A percentile compares a stretch with the other conserved stretches of the same genome.
These are phyloP conservation scores for Onychomys torridus DNA, from an alignment of 2,797 vertebrate species.

Conservation along the genomic window DNA sequence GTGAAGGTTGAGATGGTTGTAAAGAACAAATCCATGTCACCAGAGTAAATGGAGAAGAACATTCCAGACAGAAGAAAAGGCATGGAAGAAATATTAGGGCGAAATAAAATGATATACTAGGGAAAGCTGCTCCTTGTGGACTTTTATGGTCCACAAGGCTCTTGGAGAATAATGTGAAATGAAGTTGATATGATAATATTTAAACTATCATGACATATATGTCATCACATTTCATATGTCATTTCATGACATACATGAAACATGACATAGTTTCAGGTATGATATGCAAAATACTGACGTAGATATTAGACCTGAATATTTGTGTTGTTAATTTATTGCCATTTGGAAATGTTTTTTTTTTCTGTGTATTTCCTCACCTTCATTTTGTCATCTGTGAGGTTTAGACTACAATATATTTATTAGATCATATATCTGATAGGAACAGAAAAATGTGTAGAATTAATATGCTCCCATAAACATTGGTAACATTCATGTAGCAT, in stretches of 20 bases:
- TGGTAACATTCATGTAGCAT: background rate
- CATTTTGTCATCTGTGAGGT: background rate
- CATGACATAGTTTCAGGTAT: background rate
- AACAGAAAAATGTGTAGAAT: background rate
- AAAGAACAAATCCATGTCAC: conserved; percentile 12
- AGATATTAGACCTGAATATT: too few relatives aligned
- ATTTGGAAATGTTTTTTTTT: background rate
- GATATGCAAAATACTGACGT: background rate
- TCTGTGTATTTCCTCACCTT: background rate
- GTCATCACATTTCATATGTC: too few relatives aligned
- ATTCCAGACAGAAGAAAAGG: background rate
- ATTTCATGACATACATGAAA: too few relatives aligned
- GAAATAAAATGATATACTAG: background rate
- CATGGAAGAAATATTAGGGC: background rate
- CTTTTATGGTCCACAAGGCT: background rate
- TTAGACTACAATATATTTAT: background rate
- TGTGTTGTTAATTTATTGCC: background rate
- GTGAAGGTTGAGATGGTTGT: conserved; percentile 38
- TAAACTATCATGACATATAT: too few relatives aligned
- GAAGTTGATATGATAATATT: too few relatives aligned
- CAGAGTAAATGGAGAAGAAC: background rate
- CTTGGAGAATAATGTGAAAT: background rate
- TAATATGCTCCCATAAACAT: background rate
- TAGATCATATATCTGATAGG: background rate
- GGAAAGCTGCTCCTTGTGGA: background rate